Percentiles rank a stretch among this genome's conserved stretches.
These are phyloP conservation scores for Melanaphis sacchari DNA, from an alignment of 1,140 invertebrate genomes.

Conservation along the genomic window DNA sequence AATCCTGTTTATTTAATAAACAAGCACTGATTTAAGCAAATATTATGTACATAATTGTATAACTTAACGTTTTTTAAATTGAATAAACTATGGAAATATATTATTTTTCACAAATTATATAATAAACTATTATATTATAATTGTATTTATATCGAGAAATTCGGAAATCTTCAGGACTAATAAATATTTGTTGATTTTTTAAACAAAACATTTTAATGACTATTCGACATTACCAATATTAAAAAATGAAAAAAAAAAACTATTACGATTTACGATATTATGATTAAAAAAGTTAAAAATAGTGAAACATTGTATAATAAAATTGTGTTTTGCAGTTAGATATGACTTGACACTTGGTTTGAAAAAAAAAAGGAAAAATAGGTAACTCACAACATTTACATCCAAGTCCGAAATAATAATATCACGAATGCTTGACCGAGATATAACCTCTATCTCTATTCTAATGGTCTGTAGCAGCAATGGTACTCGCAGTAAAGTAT, in stretches of 20 bases:
- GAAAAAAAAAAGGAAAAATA: background rate
- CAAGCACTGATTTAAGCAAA: background rate
- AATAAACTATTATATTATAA: background rate
- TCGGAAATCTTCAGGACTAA: background rate
- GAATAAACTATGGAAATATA: background rate
- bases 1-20: background rate
- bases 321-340: background rate
- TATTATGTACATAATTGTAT: background rate
- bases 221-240: background rate
- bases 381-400: background rate
- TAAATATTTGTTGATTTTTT: background rate
- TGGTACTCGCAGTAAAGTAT: background rate
- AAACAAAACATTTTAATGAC: background rate
- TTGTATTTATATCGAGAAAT: background rate
- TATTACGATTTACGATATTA: background rate
- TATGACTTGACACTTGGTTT: background rate
- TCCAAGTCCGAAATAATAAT: background rate
- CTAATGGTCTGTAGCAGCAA: background rate
- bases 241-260: background rate
- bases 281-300: background rate
- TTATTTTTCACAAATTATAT: background rate
- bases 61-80: background rate
- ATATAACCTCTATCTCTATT: background rate
- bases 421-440: background rate
- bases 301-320: background rate